phyloP scores from a whole-genome alignment of 1,140 invertebrate species.

The Cyphomyrmex costatus region DNA sequence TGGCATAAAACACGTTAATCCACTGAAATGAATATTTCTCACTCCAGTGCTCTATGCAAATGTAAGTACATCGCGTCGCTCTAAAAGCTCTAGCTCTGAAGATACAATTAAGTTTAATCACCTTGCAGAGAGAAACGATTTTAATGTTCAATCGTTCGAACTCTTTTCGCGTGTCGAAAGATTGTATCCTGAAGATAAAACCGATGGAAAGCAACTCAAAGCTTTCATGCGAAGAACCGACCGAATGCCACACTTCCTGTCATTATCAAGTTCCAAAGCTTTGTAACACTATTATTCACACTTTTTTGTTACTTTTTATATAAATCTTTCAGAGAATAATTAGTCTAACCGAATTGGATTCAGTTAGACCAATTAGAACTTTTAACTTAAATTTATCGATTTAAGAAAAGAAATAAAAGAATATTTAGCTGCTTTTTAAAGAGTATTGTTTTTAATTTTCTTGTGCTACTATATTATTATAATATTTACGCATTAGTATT shows the following conservation, averaged over 20 bases:
- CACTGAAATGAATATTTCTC: conserved; percentile 30
- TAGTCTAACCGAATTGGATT: conserved; percentile 10
- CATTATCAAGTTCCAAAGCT: conserved; percentile 49
- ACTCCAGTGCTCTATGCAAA: neutral
- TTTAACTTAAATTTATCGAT: conserved; percentile 3
- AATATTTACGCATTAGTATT: neutral
- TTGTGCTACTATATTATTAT: neutral
- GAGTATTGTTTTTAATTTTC: neutral
- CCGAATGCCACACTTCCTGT: neutral
- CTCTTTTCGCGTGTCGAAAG: conserved; percentile 4
- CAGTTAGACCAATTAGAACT: neutral
- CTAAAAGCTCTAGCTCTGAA: neutral
- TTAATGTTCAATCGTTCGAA: conserved; percentile 31
- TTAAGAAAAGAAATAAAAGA: neutral
- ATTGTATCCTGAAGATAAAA: neutral
- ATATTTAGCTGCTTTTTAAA: neutral
- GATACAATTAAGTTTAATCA: conserved; percentile 55
- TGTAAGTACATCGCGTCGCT: neutral
- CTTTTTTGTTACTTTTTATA: conserved; percentile 8
- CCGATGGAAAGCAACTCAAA: neutral
- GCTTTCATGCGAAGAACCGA: conserved; percentile 32
- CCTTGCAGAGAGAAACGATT: neutral
- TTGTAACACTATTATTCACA: neutral
- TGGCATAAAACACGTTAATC: conserved; percentile 41
- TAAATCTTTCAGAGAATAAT: conserved; percentile 21